phyloP scores from a whole-genome alignment of 1,140 invertebrate species.

The Diorhabda carinulata region DNA sequence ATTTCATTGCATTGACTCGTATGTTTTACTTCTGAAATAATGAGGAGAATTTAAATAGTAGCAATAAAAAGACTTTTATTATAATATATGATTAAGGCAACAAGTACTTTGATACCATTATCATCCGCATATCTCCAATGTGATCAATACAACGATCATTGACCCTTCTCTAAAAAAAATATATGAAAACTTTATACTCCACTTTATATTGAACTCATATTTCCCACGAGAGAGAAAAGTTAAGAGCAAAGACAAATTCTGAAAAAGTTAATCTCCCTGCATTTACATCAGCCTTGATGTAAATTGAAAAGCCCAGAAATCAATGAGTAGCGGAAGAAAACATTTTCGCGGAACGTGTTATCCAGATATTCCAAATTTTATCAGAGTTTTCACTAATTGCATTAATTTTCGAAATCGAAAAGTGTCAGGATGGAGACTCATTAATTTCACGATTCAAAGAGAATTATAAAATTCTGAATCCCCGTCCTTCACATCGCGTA shows the following conservation, averaged over 20 bases:
- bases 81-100: no score
- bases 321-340: constrained; percentile 10
- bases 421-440: constrained; percentile 3
- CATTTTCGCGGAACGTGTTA: neutral
- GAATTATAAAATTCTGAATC: neutral
- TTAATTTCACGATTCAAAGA: neutral
- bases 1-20: no score
- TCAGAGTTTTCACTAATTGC: constrained; percentile 19
- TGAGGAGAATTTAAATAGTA: no score
- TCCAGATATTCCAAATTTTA: constrained; percentile 16
- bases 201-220: neutral
- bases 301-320: constrained; percentile 11
- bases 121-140: no score
- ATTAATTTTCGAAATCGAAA: constrained; percentile 20
- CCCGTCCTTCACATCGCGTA: no score
- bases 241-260: neutral
- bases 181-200: neutral
- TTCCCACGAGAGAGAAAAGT: neutral
- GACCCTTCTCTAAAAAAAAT: neutral
- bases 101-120: no score
- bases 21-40: no score
- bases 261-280: neutral
- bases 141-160: no score
- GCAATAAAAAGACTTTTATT: no score
- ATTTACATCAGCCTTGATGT: constrained; percentile 4